A percentile compares a stretch with the other conserved stretches of the same genome.
Conservation (phyloP, 2,797 vertebrate genomes). For the Crax fasciolata region DNA sequence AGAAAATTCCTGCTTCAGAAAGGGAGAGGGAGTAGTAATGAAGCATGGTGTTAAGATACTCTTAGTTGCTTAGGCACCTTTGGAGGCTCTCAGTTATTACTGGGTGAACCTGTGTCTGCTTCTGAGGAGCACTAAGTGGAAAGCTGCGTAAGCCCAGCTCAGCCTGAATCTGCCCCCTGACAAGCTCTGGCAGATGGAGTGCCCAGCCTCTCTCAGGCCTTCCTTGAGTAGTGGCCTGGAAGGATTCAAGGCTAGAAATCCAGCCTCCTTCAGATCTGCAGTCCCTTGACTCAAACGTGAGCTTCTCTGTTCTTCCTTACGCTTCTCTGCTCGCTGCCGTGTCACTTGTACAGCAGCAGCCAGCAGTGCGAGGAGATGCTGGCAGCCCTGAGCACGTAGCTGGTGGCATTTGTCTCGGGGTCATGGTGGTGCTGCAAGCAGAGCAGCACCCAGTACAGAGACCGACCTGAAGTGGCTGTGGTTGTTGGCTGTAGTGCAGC, state of each 20-base stretch:
- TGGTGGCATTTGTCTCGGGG: neutral
- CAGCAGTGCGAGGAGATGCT: neutral
- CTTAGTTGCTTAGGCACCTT: neutral
- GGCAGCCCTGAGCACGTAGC: neutral
- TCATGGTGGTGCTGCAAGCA: neutral
- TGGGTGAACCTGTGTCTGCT: neutral
- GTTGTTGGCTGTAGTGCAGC: neutral
- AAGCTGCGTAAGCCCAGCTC: neutral
- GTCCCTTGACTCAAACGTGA: neutral
- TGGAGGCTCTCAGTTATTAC: neutral
- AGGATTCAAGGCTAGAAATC: neutral
- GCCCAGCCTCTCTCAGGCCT: neutral
- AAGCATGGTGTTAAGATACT: neutral
- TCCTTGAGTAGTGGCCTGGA: neutral
- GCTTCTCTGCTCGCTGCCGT: neutral
- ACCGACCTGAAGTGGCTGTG: neutral
- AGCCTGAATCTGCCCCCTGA: neutral
- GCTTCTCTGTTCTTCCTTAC: neutral
- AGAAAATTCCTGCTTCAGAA: neutral
- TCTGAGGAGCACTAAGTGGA: neutral
- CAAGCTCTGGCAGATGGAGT: neutral
- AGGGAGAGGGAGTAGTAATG: neutral
- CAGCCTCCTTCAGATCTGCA: neutral
- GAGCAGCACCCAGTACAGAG: neutral
- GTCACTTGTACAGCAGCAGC: neutral